Evolutionary conservation across 1,140 invertebrate species (phyloP).

Genomic region (Spodoptera litura): DNA sequence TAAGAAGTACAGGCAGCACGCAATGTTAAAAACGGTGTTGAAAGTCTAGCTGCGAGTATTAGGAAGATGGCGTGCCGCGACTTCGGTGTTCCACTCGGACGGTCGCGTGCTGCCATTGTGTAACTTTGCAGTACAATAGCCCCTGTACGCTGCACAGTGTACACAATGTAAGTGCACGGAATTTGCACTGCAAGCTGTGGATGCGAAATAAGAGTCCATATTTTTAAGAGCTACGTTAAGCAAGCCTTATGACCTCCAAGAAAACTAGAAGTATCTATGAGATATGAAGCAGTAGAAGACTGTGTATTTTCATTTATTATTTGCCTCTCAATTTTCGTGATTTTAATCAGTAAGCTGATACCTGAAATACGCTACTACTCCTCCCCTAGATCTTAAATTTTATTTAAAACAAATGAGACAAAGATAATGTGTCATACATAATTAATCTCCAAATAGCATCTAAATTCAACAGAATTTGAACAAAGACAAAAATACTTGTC

Average conservation of each 20-base stretch:
- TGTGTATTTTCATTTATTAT: too few species aligned
- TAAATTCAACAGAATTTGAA: constrained; percentile 12
- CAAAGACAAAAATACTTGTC: constrained; percentile 14
- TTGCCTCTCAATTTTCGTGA: too few species aligned
- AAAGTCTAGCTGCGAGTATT: constrained; percentile 25
- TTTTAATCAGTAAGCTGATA: too few species aligned
- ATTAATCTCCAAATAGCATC: constrained; percentile 9
- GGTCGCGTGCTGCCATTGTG: constrained; percentile 53
- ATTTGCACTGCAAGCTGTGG: constrained; percentile 6
- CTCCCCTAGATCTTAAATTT: too few species aligned
- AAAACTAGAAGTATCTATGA: too few species aligned
- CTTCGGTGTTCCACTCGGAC: constrained; percentile 47
- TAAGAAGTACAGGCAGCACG: not conserved
- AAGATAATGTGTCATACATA: not conserved
- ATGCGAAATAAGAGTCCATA: not conserved
- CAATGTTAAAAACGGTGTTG: constrained; percentile 22
- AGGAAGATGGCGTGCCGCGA: constrained; percentile 42
- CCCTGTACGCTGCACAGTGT: constrained; percentile 6
- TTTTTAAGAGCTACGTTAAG: not conserved
- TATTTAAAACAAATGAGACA: constrained; percentile 1
- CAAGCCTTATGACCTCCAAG: too few species aligned
- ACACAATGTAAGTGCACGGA: constrained; percentile 28
- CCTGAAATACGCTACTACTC: too few species aligned
- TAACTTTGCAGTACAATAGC: constrained; percentile 49
- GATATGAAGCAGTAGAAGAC: too few species aligned